A percentile compares a stretch with the other conserved stretches of the same genome.
These are phyloP conservation scores for Chaetogeoica ovagalla DNA, from an alignment of 2,888 invertebrate species.

Conservation along the genomic window DNA sequence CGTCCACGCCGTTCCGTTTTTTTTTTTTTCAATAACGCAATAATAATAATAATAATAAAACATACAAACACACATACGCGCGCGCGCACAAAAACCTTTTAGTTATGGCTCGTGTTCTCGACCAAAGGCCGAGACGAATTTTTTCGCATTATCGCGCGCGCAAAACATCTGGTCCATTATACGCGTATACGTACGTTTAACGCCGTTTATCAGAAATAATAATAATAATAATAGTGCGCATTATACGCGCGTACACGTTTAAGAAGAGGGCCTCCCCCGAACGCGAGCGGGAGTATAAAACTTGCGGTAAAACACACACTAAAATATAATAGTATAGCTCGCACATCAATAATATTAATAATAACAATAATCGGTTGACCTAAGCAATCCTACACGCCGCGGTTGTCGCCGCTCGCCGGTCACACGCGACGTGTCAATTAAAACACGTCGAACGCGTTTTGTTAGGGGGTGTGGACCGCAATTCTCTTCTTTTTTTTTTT, in stretches of 20 bases:
- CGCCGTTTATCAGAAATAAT: slow-evolving; percentile 48
- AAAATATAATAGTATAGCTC: slow-evolving; percentile 1
- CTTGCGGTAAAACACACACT: slow-evolving; percentile 39
- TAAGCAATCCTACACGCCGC: slow-evolving; percentile 14
- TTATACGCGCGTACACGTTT: slow-evolving; percentile 8
- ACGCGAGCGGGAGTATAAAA: slow-evolving; percentile 7
- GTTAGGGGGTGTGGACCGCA: neutral
- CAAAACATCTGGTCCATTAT: slow-evolving; percentile 46
- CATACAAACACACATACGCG: too few relatives aligned
- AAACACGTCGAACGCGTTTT: slow-evolving; percentile 11
- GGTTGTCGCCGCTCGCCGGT: neutral
- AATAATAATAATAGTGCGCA: neutral
- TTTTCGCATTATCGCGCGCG: slow-evolving; percentile 40
- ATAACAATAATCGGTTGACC: slow-evolving; percentile 40
- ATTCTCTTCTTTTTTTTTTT: neutral
- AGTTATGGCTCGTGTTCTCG: slow-evolving; percentile 48
- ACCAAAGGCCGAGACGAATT: slow-evolving; percentile 51
- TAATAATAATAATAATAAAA: slow-evolving; percentile 9
- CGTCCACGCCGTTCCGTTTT: slow-evolving; percentile 16
- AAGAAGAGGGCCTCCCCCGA: slow-evolving; percentile 5
- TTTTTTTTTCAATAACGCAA: slow-evolving; percentile 41
- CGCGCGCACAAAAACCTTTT: slow-evolving; percentile 42
- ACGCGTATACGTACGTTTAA: neutral
- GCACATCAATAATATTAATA: neutral
- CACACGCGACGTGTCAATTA: slow-evolving; percentile 34